phyloP scores from a whole-genome alignment of 92 coral and sea anemone genomes.

The Heteractis magnifica region DNA sequence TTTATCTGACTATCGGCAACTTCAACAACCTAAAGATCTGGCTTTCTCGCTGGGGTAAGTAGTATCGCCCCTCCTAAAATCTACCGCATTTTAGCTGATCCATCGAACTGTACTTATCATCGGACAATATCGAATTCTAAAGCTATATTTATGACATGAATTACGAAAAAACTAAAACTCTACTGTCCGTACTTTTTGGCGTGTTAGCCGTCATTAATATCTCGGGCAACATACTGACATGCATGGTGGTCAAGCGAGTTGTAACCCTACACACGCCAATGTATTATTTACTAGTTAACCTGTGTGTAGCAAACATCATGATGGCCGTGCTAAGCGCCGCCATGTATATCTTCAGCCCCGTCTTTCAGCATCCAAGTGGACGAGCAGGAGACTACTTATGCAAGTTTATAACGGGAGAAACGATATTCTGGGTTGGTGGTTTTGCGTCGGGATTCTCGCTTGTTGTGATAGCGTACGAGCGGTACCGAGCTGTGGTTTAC shows the following conservation, averaged over 20 bases:
- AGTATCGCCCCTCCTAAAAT: background rate
- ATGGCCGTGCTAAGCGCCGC: constrained; percentile 42
- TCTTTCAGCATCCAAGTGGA: constrained; percentile 30
- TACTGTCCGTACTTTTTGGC: constrained; percentile 28
- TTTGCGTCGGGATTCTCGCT: constrained; percentile 41
- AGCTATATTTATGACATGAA: background rate
- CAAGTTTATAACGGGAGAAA: constrained; percentile 33
- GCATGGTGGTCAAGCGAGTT: constrained; percentile 24
- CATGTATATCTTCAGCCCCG: constrained; percentile 27
- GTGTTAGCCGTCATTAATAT: constrained; percentile 24
- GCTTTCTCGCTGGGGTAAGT: background rate
- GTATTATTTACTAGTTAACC: constrained; percentile 39
- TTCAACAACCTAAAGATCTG: background rate
- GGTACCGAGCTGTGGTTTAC: constrained; percentile 41
- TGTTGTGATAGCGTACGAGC: constrained; percentile 35
- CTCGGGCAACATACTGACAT: constrained; percentile 27
- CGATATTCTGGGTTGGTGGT: constrained; percentile 40
- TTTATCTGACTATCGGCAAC: background rate
- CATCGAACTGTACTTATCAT: background rate
- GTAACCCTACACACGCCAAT: constrained; percentile 35
- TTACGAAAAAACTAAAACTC: background rate
- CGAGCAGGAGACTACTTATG: constrained; percentile 28
- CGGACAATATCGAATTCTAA: background rate
- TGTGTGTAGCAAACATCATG: constrained; percentile 30
- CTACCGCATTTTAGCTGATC: background rate